Evolutionary conservation across 2,888 invertebrate species (phyloP).

Genomic region (Siphlonurus alternatus): DNA sequence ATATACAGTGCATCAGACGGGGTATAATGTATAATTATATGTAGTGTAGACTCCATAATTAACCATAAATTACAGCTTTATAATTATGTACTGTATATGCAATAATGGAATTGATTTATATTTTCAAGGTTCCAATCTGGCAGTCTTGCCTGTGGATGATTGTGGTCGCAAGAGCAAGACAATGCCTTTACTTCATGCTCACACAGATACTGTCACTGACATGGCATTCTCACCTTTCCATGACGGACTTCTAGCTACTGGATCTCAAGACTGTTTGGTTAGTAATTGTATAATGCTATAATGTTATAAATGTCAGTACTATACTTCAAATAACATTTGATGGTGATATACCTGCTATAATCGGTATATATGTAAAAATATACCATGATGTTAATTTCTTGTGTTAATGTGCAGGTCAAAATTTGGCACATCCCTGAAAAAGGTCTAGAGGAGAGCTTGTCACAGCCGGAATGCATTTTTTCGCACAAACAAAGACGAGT

Average conservation of each 20-base stretch:
- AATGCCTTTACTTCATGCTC: conserved; percentile 70
- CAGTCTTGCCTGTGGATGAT: conserved; percentile 72
- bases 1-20: no score
- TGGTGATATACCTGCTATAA: background rate
- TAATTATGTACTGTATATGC: background rate
- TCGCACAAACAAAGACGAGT: conserved; percentile 71
- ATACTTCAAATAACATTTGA: background rate
- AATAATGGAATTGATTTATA: no score
- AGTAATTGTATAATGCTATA: conserved; percentile 18
- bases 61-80: background rate
- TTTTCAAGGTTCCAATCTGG: conserved; percentile 81
- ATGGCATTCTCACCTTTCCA: conserved; percentile 93
- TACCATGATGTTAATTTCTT: no score
- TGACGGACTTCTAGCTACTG: conserved; percentile 79
- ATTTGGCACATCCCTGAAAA: conserved; percentile 78
- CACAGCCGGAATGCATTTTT: conserved; percentile 62
- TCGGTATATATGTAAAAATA: no score
- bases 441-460: conserved; percentile 57
- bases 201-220: conserved; percentile 83
- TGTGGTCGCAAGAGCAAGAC: conserved; percentile 78
- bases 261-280: conserved; percentile 72
- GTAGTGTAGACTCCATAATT: no score
- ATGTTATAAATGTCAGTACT: background rate
- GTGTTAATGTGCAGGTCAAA: no score
- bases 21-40: no score